Evolutionary conservation across 1,140 invertebrate genomes (phyloP).

Genomic region (Steinernema khuongi): DNA sequence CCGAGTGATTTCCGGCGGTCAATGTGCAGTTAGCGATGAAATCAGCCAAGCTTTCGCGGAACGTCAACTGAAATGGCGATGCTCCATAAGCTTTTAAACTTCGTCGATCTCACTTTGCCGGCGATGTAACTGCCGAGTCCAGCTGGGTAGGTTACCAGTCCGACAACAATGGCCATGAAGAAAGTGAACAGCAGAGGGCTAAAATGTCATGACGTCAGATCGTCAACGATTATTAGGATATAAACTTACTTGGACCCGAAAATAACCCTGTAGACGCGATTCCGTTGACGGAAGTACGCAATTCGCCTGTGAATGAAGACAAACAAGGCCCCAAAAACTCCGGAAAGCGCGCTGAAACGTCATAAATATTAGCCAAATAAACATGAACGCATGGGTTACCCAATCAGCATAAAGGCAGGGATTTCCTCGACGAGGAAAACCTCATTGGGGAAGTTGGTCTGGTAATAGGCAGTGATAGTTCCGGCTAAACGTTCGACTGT

Average conservation of each 20-base stretch:
- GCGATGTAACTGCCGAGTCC: constrained; percentile 51
- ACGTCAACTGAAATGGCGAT: constrained; percentile 42
- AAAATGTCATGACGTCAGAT: constrained; percentile 6
- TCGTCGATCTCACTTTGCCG: constrained; percentile 39
- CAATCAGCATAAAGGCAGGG: constrained; percentile 84
- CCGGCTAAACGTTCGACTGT: constrained; percentile 47
- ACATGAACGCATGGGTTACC: constrained; percentile 66
- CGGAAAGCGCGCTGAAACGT: constrained; percentile 72
- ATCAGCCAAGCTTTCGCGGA: constrained; percentile 54
- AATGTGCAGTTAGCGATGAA: constrained; percentile 55
- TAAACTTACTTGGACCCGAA: constrained; percentile 50
- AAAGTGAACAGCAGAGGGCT: constrained; percentile 48
- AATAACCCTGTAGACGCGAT: constrained; percentile 41
- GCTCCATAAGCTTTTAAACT: background rate
- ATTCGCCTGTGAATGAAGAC: constrained; percentile 78
- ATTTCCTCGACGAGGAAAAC: constrained; percentile 92
- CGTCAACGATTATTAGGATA: background rate
- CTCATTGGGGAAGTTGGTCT: constrained; percentile 58
- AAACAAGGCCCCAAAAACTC: constrained; percentile 81
- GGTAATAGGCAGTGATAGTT: constrained; percentile 58
- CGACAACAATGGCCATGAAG: constrained; percentile 52
- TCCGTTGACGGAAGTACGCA: constrained; percentile 45
- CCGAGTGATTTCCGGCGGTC: constrained; percentile 34
- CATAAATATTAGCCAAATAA: constrained; percentile 30
- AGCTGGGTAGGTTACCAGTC: constrained; percentile 50